Evolutionary conservation across 2,888 invertebrate species (phyloP), one percentile per base, ranked within the genome.

Genomic region (Endotricha flammealis): DNA sequence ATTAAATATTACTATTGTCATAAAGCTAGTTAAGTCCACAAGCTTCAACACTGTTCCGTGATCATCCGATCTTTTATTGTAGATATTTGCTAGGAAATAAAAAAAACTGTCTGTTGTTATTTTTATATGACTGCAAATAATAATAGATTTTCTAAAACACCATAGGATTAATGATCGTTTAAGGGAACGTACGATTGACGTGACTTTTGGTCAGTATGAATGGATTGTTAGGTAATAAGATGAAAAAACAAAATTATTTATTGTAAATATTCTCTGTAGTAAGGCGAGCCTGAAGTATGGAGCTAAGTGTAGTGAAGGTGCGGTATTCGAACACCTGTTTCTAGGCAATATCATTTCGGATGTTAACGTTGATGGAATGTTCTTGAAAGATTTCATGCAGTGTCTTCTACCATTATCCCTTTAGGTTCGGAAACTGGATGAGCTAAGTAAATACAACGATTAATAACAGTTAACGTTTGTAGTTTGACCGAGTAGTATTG

Each of bases 91-190:
- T 81, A 83, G 82, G 59, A 66, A 69, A 61, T 63, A 53, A 66
- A 69, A 61, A 63, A 53, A 68, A 75, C 69, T 57, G 71, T 83
- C 68, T 78, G 80, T 83, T 85, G 76, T 86, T 86, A 85, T 82
- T 86, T 85, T 85, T 85, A 80, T 85, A 85, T 82, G 81, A 80
- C 71, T 81, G 78, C 83, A 80, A 81, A 70, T 70, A 66, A 76
- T 60, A 64, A 65, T 81, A 83, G 83, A 76, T 83, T 85, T 85
- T 83, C 77, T 85, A 81, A 65, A 72, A 76, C 75, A 79, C 74
- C 56, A 59, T 83, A 83, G 76, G 62, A 36, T 78, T n/a, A n/a
- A 66, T 53, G 44, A 48, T 57, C 59, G 60, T 58, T 54, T 54
- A 62, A 53, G 48, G 44, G 49, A 42, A 45, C 53, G 49, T 50